A percentile compares a stretch with the other conserved stretches of the same genome.
phyloP scores from a whole-genome alignment of 2,113 vertebrate species.

The Narcine bancroftii region DNA sequence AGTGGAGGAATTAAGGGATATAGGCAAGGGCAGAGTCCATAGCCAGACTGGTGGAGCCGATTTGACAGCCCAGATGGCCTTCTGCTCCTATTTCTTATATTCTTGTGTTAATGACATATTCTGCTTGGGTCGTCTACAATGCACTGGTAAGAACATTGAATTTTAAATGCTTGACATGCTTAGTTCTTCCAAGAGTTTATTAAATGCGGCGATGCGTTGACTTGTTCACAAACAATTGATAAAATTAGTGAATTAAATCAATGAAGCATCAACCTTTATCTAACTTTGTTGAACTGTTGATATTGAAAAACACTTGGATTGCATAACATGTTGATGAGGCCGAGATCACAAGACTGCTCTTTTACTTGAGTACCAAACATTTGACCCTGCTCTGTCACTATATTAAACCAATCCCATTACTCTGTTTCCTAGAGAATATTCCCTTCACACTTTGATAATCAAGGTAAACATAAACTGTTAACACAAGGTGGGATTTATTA shows the following conservation, averaged over 20 bases:
- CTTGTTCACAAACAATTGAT: too few relatives aligned
- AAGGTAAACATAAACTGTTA: neutral
- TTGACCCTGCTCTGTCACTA: neutral
- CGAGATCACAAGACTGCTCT: neutral
- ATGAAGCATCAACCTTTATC: neutral
- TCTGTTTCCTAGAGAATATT: neutral
- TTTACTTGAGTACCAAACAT: neutral
- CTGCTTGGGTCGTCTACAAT: too few relatives aligned
- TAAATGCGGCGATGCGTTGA: too few relatives aligned
- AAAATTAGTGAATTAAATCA: neutral
- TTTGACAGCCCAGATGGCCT: too few relatives aligned
- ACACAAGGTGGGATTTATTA: neutral
- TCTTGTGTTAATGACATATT: too few relatives aligned
- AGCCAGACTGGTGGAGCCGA: too few relatives aligned
- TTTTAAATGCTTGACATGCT: too few relatives aligned
- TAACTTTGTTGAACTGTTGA: neutral
- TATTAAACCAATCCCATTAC: neutral
- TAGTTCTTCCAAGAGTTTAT: too few relatives aligned
- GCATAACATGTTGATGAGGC: neutral
- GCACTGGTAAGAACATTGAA: too few relatives aligned
- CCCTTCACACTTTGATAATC: neutral
- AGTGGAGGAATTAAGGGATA: too few relatives aligned
- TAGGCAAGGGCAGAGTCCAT: too few relatives aligned
- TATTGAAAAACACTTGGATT: neutral
- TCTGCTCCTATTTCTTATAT: too few relatives aligned